Evolutionary conservation across 2,888 invertebrate genomes (phyloP), one percentile per base, ranked within the genome.

Genomic region (Mythimna ferrago): DNA sequence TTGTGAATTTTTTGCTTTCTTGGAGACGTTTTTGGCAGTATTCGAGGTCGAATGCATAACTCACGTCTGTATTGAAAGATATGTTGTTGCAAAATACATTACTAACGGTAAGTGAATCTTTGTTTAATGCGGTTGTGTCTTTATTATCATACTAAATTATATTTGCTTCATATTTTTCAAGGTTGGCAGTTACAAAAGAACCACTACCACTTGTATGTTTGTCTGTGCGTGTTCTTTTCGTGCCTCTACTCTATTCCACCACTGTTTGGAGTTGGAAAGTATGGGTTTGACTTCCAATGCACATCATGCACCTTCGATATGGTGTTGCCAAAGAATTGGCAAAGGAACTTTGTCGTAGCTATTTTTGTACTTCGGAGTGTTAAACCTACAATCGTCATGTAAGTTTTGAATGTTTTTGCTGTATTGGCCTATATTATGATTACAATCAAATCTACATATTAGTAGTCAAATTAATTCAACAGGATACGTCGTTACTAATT

Each of bases 51-150:
- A 95, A 86, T 92, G 93, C 73, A 87, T 97, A 26, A 94, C 96
- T 2, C 92, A 96, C 71, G 89, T 96, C 48, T 95, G 96, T 80
- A 92, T 96, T 65, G 96, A 97, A 85, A 91, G 96, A 89, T 96
- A 94, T 82, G 92, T 96, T 16, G 86, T 94, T 11, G 92, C 94
- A 10, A 94, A 94, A 86, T 94, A 94, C 79, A 89, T 89, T 26
- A 89, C 89, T 64, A 92, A 94, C 76, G 96, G 97, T 96, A 92
- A 88, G 85, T 85, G 44, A 58, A 65, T 65, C n/a, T 66, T 75
- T 70, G 61, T 76, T 73, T 19, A 35, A 72, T 67, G 41, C 57
- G 71, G 26, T 62, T 73, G 14, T 57, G 19, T 69, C 67, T 69
- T 74, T 61, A 66, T 64, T 53, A 70, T 67, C 56, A 26, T 66